Evolutionary conservation across 2,797 vertebrate genomes (phyloP).

Genomic region (Halcyon chelicuti): DNA sequence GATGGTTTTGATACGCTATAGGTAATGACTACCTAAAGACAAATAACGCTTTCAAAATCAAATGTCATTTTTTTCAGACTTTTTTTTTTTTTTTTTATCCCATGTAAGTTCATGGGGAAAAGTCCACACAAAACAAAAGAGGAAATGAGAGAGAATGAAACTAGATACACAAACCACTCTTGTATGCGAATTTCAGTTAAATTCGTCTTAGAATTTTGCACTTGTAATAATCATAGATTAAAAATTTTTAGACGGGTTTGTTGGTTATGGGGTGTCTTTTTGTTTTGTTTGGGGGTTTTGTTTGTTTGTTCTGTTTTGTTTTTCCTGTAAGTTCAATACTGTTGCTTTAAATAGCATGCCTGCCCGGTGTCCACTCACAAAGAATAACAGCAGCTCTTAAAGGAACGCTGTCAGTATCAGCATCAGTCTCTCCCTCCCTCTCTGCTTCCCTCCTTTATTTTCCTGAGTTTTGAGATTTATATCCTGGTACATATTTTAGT

Average conservation of each 20-base stretch:
- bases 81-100: not conserved
- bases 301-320: not conserved
- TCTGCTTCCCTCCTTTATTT: not conserved
- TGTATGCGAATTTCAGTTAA: not conserved
- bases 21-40: not conserved
- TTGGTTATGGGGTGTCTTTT: not conserved
- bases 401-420: not conserved
- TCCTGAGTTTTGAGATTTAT: not conserved
- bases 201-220: not conserved
- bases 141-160: constrained; percentile 54
- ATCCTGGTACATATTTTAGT: not conserved
- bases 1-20: not conserved
- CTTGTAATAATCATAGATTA: not conserved
- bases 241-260: not conserved
- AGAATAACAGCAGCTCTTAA: constrained; percentile 49
- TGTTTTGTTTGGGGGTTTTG: rapidly evolving
- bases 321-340: not conserved
- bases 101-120: not conserved
- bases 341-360: constrained; percentile 49
- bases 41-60: not conserved
- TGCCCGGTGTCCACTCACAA: not conserved
- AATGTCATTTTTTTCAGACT: not conserved
- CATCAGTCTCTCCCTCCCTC: not conserved
- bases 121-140: constrained; percentile 47
- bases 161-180: not conserved